These are phyloP conservation scores for Eumacrocentrus americanus DNA, from an alignment of 2,888 invertebrate genomes.

Conservation along the genomic window DNA sequence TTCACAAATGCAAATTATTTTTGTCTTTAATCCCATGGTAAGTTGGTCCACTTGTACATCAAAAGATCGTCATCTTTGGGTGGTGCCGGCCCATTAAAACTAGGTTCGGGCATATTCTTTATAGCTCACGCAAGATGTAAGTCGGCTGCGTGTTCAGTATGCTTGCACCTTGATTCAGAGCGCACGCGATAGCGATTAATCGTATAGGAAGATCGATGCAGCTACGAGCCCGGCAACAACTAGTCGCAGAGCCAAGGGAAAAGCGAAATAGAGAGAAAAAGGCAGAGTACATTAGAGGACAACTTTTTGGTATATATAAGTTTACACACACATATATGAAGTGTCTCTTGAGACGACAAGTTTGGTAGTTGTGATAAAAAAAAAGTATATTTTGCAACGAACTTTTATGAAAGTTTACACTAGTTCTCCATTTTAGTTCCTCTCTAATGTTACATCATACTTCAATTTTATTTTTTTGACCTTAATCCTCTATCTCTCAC, in stretches of 20 bases:
- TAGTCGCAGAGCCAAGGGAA: background rate
- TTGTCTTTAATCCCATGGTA: too few species aligned
- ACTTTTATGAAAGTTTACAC: too few species aligned
- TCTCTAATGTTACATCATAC: background rate
- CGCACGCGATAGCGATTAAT: conserved; percentile 35
- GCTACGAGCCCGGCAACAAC: conserved; percentile 7
- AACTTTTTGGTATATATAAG: background rate
- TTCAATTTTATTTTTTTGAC: background rate
- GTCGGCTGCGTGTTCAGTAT: conserved; percentile 1
- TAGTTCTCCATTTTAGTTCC: too few species aligned
- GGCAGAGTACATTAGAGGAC: background rate
- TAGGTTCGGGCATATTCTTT: too few species aligned
- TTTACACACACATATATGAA: background rate
- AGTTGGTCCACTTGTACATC: too few species aligned
- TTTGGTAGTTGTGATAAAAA: background rate
- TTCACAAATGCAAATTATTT: too few species aligned
- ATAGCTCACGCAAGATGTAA: background rate
- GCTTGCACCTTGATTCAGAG: background rate
- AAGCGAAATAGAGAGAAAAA: background rate
- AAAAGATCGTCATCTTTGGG: too few species aligned
- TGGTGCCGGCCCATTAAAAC: too few species aligned
- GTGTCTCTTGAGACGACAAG: background rate
- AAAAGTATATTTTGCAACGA: background rate
- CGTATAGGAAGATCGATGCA: conserved; percentile 30
- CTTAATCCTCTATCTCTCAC: too few species aligned